These are phyloP conservation scores for Contarinia nasturtii DNA, from an alignment of 1,140 invertebrate genomes.

Conservation along the genomic window DNA sequence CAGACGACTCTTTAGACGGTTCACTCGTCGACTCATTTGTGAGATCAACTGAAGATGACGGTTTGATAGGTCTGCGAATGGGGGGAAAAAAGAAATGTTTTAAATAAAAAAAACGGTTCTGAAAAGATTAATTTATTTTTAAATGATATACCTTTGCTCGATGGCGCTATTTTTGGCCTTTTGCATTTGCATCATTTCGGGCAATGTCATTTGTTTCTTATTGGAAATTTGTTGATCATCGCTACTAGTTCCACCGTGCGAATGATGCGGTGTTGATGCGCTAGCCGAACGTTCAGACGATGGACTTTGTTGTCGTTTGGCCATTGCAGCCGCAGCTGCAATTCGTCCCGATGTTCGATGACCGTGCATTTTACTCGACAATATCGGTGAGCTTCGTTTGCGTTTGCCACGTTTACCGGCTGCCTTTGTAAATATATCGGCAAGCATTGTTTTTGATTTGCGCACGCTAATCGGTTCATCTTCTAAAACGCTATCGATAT, in stretches of 20 bases:
- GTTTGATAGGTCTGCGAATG: background rate
- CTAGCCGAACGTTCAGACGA: background rate
- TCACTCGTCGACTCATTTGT: background rate
- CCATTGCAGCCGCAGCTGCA: background rate
- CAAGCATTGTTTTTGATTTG: background rate
- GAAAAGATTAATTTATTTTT: too few species aligned
- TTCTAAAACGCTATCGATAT: background rate
- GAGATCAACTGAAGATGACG: background rate
- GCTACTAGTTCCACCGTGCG: background rate
- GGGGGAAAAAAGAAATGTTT: too few species aligned
- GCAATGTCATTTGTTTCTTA: conserved; percentile 1
- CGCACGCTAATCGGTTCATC: background rate
- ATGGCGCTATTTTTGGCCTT: conserved; percentile 9
- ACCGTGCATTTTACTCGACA: conserved; percentile 4
- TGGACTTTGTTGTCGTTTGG: background rate
- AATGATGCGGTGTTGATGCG: background rate
- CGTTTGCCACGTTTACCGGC: too few species aligned
- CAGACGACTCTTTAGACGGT: too few species aligned
- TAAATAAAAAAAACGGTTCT: too few species aligned
- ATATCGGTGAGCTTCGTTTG: too few species aligned
- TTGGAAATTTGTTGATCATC: conserved; percentile 7
- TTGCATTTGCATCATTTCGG: conserved; percentile 12
- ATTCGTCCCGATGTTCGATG: background rate
- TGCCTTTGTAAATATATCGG: background rate
- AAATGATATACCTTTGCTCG: too few species aligned